Evolutionary conservation across 2,113 vertebrate genomes (phyloP).

Genomic region (Redunca redunca): DNA sequence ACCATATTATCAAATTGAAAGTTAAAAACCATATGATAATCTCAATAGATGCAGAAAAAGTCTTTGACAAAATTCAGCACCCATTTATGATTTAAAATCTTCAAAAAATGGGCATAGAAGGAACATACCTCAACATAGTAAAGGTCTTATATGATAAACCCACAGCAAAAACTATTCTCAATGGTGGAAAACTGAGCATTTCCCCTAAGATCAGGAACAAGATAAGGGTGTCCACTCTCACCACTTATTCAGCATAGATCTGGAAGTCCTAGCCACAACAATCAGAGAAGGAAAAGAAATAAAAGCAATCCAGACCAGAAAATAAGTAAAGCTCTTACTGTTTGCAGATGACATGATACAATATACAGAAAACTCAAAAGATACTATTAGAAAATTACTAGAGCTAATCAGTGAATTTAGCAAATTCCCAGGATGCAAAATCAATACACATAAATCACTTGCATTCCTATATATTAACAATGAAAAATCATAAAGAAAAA

Average conservation of each 20-base stretch:
- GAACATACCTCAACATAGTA: neutral
- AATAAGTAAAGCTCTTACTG: neutral
- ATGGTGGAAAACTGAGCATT: neutral
- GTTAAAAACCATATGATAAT: neutral
- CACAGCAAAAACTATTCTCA: neutral
- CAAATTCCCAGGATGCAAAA: neutral
- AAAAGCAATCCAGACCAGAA: neutral
- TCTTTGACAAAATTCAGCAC: neutral
- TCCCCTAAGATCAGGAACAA: neutral
- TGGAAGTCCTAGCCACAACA: neutral
- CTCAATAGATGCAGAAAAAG: neutral
- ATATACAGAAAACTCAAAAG: neutral
- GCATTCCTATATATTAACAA: neutral
- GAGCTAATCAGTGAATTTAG: neutral
- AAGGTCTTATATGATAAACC: neutral
- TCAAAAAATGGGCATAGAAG: neutral
- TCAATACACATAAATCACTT: neutral
- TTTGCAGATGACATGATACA: neutral
- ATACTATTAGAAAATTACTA: neutral
- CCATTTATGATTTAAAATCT: neutral
- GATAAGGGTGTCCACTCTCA: neutral
- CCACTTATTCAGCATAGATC: neutral
- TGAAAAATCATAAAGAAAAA: neutral
- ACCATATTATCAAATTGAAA: neutral
- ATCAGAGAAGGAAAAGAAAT: neutral